These are phyloP conservation scores for Phrynocephalus vlangalii DNA, from an alignment of 2,797 vertebrate genomes.

Conservation along the genomic window DNA sequence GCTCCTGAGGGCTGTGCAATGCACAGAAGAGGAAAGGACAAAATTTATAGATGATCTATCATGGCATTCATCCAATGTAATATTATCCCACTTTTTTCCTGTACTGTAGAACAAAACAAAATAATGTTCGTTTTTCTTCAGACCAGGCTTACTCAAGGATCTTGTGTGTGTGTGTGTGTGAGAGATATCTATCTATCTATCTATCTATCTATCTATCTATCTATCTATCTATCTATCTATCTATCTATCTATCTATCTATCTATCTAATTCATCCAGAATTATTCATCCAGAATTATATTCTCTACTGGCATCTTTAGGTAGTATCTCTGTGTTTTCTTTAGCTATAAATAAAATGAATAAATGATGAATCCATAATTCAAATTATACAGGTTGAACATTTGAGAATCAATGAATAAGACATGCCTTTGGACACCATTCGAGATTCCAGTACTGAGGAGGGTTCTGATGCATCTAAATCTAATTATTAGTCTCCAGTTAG, in stretches of 20 bases:
- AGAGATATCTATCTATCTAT: too few relatives aligned
- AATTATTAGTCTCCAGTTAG: too few relatives aligned
- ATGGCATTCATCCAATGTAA: slow-evolving; percentile 31
- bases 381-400: background rate
- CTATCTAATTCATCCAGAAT: too few relatives aligned
- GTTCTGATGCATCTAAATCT: background rate
- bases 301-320: too few relatives aligned
- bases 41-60: slow-evolving; percentile 62
- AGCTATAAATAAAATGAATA: too few relatives aligned
- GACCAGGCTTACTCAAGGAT: background rate
- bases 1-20: slow-evolving; percentile 64
- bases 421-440: background rate
- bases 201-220: too few relatives aligned
- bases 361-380: background rate
- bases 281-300: background rate
- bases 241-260: too few relatives aligned
- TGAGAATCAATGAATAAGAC: too few relatives aligned
- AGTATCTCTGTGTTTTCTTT: background rate
- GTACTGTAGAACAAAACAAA: slow-evolving; percentile 44
- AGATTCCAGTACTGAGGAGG: background rate
- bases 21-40: slow-evolving; percentile 51
- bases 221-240: too few relatives aligned
- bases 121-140: slow-evolving; percentile 40
- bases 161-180: background rate
- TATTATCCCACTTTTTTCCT: slow-evolving; percentile 40